phyloP scores from a whole-genome alignment of 1,140 invertebrate species.

The Neodiprion pinetum region DNA sequence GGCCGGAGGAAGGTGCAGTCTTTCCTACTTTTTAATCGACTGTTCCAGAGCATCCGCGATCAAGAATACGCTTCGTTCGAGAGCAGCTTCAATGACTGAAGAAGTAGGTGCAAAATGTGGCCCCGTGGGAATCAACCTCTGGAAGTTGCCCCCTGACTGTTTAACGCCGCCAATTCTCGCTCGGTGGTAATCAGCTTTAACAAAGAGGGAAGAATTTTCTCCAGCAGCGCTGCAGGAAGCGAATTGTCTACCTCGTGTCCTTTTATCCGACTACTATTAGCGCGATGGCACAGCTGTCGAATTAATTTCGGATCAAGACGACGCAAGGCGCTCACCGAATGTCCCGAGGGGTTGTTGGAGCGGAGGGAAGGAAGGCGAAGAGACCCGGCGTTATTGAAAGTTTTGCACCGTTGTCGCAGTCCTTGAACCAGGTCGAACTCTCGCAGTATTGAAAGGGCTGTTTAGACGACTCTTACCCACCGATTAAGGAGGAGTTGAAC shows the following conservation, averaged over 20 bases:
- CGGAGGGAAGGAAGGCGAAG: too few relatives aligned
- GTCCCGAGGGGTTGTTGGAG: not conserved
- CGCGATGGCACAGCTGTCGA: not conserved
- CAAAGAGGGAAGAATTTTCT: not conserved
- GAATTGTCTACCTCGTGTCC: not conserved
- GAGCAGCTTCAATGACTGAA: not conserved
- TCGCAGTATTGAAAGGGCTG: not conserved
- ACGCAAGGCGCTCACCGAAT: not conserved
- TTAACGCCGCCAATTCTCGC: too few relatives aligned
- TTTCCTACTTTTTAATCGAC: not conserved
- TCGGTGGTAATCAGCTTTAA: not conserved
- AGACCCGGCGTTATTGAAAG: not conserved
- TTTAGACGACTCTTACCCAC: not conserved
- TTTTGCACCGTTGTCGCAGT: not conserved
- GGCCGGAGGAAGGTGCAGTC: too few relatives aligned
- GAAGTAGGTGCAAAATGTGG: not conserved
- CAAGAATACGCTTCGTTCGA: not conserved
- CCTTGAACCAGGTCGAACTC: not conserved
- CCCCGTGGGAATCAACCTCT: not conserved
- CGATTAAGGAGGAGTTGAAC: not conserved
- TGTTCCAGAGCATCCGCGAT: not conserved
- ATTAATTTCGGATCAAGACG: constrained; percentile 3
- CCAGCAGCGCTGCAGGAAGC: not conserved
- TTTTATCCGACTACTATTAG: not conserved
- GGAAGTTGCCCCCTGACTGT: not conserved